Conservation (phyloP, 2,888 invertebrate genomes). For the Lycophotia porphyrea region DNA sequence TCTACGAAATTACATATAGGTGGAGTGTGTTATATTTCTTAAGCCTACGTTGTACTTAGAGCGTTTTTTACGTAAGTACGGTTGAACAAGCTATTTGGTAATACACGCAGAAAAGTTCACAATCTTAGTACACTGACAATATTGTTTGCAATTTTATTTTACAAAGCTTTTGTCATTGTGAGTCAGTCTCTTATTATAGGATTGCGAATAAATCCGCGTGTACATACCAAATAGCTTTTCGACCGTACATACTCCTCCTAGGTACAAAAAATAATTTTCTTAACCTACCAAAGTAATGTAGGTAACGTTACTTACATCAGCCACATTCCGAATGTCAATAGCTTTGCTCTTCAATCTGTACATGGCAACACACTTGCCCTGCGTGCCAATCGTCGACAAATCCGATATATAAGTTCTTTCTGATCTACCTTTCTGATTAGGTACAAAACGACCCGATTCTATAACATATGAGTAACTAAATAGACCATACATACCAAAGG, state of each 20-base stretch:
- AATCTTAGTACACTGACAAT: too few species aligned
- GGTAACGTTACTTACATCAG: slow-evolving; percentile 89
- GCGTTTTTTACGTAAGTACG: too few species aligned
- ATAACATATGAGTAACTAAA: slow-evolving; percentile 50
- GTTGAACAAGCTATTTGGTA: too few species aligned
- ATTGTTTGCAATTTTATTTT: too few species aligned
- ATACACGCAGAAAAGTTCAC: too few species aligned
- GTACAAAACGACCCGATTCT: slow-evolving; percentile 92
- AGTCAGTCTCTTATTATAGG: too few species aligned
- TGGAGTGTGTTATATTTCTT: background rate
- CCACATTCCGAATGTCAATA: slow-evolving; percentile 92
- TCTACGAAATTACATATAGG: background rate
- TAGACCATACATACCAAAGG: background rate
- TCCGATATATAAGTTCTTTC: slow-evolving; percentile 91
- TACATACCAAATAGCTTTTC: too few species aligned
- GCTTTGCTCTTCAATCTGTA: slow-evolving; percentile 91
- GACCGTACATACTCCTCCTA: background rate
- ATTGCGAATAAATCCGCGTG: too few species aligned
- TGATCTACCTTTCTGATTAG: slow-evolving; percentile 84
- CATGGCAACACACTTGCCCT: slow-evolving; percentile 92
- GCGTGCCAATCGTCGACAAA: slow-evolving; percentile 89
- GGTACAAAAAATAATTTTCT: background rate
- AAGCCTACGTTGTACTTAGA: background rate
- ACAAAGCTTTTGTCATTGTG: too few species aligned
- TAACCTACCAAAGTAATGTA: background rate